phyloP scores from a whole-genome alignment of 2,113 vertebrate genomes.

The Pachypanchax playfairii region DNA sequence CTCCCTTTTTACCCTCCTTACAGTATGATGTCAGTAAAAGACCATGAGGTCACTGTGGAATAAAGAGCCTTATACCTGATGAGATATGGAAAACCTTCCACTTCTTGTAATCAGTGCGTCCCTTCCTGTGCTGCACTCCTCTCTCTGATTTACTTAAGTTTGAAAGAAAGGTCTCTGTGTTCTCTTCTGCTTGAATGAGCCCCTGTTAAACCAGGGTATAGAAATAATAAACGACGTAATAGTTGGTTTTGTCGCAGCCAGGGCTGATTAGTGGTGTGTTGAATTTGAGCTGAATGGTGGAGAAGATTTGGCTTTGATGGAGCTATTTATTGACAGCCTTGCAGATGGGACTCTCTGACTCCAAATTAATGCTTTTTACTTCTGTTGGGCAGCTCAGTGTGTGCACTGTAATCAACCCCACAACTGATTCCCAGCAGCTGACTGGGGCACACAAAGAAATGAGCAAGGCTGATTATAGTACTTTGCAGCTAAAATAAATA shows the following conservation, averaged over 20 bases:
- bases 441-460: conserved; percentile 11
- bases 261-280: conserved; percentile 57
- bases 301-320: conserved; percentile 39
- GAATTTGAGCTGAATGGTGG: conserved; percentile 25
- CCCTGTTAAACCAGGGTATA: conserved; percentile 44
- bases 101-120: conserved; percentile 54
- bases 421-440: conserved; percentile 14
- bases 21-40: conserved; percentile 32
- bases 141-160: conserved; percentile 51
- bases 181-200: conserved; percentile 49
- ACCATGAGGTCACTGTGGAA: conserved; percentile 26
- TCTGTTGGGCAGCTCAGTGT: conserved; percentile 14
- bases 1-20: conserved; percentile 3
- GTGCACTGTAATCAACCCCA: conserved; percentile 44
- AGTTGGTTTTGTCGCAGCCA: conserved; percentile 44
- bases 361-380: conserved; percentile 39
- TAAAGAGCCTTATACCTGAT: conserved; percentile 19
- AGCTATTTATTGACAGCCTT: conserved; percentile 40
- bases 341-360: conserved; percentile 30
- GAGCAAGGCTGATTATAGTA: conserved; percentile 45
- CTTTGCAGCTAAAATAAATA: conserved; percentile 39
- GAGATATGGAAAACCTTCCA: conserved; percentile 30
- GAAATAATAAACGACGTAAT: conserved; percentile 64
- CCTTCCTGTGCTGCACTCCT: conserved; percentile 57
- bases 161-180: conserved; percentile 61